These are phyloP conservation scores for Engraulis encrasicolus DNA, from an alignment of 2,113 vertebrate species.

Conservation along the genomic window DNA sequence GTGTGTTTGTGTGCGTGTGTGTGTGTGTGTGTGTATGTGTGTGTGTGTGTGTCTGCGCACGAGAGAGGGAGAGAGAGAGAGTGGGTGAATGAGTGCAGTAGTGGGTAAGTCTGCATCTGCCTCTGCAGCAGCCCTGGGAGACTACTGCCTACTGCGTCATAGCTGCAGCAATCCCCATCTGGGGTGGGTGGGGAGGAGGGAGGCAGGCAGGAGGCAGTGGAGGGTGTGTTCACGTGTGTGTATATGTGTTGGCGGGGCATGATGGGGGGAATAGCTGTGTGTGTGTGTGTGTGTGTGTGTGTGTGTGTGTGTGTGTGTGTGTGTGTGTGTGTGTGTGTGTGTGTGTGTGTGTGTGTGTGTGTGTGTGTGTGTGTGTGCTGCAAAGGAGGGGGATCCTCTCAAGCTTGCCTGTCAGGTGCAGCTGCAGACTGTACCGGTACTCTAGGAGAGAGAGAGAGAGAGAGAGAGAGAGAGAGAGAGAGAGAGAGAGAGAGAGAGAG, in stretches of 20 bases:
- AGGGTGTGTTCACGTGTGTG: background rate
- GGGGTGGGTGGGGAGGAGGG: background rate
- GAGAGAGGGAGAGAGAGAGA: no score
- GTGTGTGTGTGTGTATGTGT: no score
- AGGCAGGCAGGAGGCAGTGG: background rate
- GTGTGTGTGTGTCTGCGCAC: no score
- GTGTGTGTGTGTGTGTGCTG: conserved; percentile 40
- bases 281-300: background rate
- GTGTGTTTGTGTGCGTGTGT: no score
- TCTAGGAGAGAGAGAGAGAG: no score
- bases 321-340: conserved; percentile 1
- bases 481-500: no score
- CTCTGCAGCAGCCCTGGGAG: conserved; percentile 57
- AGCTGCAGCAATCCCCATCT: conserved; percentile 47
- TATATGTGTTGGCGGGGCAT: conserved; percentile 12
- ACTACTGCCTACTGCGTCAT: conserved; percentile 62
- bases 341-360: conserved; percentile 19
- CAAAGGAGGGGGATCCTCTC: conserved; percentile 33
- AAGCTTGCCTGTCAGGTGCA: conserved; percentile 65
- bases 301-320: background rate
- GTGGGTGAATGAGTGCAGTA: conserved; percentile 28
- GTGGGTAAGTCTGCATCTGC: no score
- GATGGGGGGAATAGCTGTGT: conserved; percentile 13
- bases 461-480: no score
- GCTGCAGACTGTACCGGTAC: conserved; percentile 49